phyloP scores from a whole-genome alignment of 2,888 invertebrate genomes.

The Tetranychus piercei region DNA sequence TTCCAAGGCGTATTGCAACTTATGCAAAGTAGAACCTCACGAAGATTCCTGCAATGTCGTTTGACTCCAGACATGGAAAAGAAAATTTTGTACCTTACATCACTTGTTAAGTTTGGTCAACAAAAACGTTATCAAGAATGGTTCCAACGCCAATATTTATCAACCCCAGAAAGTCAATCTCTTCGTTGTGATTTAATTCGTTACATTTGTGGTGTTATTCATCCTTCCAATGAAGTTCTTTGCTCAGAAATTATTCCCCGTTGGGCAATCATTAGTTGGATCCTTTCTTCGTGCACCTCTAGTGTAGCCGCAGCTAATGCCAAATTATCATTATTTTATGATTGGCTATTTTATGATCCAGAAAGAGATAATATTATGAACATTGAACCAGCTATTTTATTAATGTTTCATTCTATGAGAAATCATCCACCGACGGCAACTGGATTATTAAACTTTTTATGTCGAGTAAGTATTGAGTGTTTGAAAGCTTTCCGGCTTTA shows the following conservation, averaged over 20 bases:
- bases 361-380: slow-evolving; percentile 88
- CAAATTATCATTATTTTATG: slow-evolving; percentile 74
- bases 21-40: slow-evolving; percentile 62
- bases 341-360: slow-evolving; percentile 78
- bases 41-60: slow-evolving; percentile 61
- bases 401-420: slow-evolving; percentile 81
- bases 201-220: slow-evolving; percentile 79
- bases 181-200: slow-evolving; percentile 77
- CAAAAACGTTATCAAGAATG: slow-evolving; percentile 85
- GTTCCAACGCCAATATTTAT: slow-evolving; percentile 72
- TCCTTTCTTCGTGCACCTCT: slow-evolving; percentile 71
- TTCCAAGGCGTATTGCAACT: slow-evolving; percentile 60
- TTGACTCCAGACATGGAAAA: slow-evolving; percentile 82
- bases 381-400: slow-evolving; percentile 74
- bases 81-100: slow-evolving; percentile 67
- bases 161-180: slow-evolving; percentile 74
- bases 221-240: slow-evolving; percentile 74
- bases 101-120: slow-evolving; percentile 57
- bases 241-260: slow-evolving; percentile 86
- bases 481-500: neutral
- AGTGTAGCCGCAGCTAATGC: slow-evolving; percentile 73
- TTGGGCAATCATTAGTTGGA: slow-evolving; percentile 87
- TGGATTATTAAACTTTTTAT: slow-evolving; percentile 70
- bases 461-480: slow-evolving; percentile 40
- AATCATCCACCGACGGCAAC: slow-evolving; percentile 78